Evolutionary conservation across 2,888 invertebrate genomes (phyloP), one percentile per base, ranked within the genome.

Genomic region (Xylophagus ater): DNA sequence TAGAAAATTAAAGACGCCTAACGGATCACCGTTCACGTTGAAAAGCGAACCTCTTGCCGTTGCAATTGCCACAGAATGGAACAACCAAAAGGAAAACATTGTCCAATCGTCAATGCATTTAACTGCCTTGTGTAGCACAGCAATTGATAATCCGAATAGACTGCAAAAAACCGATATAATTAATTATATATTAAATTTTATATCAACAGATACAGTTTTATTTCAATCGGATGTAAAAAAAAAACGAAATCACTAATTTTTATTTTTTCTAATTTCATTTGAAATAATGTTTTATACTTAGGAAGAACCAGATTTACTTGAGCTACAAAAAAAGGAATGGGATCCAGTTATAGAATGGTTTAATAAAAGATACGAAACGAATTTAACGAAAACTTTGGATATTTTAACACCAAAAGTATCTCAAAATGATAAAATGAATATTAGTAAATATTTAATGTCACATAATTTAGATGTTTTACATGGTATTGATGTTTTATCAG

Each of bases 11-110:
- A 92, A 92, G 65, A 96, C 96, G 3, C 96, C 94, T 0, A 74
- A 73, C 51, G 92, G 93, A 2, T 72, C 74, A 42, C 60, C 80
- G 7, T 78, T 96, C 49, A 66, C 72, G 44, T 78, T 94, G 0
- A 75, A 78, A 17, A 87, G 76, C 62, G 90, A 96, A 65, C 78
- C 86, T 1, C 67, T 98, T 35, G 97, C 97, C 2, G 69, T 93
- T 43, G 93, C 90, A 13, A 78, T 98, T 32, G 92, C 96, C 2
- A 76, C 82, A 19, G 98, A 98, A 71, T 98, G 97, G 89, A 83
- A 88, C 52, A 70, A 80, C 5, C 96, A 97, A 60, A 75, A 75
- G 46, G 78, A 84, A 18, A 67, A 68, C 37, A 82, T 97, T 47
- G 65, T 80, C 43, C 78, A 75, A 51, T 78, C 81, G 33, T 72